phyloP scores from a whole-genome alignment of 2,888 invertebrate species.

The Deroplatys truncata region DNA sequence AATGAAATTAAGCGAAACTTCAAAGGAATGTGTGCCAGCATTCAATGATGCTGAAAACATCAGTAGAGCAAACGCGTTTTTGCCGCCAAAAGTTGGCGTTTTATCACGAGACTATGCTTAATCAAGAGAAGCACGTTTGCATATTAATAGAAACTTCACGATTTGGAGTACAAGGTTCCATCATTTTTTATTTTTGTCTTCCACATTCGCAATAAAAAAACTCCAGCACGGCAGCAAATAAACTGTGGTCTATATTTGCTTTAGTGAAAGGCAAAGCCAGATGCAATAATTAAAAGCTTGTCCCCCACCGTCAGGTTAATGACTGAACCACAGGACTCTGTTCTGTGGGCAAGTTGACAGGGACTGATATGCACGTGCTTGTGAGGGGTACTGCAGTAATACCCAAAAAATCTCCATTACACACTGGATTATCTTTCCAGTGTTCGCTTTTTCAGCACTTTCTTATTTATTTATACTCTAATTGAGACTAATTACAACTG shows the following conservation, averaged over 20 bases:
- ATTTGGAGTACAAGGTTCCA: not conserved
- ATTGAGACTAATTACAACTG: too few species aligned
- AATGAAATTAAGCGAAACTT: not conserved
- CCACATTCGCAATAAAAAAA: not conserved
- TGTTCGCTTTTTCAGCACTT: too few species aligned
- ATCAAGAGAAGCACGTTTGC: not conserved
- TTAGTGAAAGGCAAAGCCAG: not conserved
- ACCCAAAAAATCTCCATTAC: too few species aligned
- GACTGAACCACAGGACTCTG: not conserved
- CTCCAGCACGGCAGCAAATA: not conserved
- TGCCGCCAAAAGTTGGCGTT: not conserved
- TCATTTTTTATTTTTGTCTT: not conserved
- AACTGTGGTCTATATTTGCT: not conserved
- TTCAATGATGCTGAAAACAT: not conserved
- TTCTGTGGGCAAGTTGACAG: not conserved
- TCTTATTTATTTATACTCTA: too few species aligned
- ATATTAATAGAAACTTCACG: not conserved
- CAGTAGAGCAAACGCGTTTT: not conserved
- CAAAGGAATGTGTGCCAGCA: not conserved
- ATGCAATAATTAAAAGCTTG: constrained; percentile 12
- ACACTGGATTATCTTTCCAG: too few species aligned
- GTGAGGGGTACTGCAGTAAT: not conserved
- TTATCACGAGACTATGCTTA: not conserved
- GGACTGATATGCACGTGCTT: not conserved
- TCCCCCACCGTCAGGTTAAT: not conserved